phyloP scores from a whole-genome alignment of 1,140 invertebrate genomes.

The Hylaeus volcanicus region DNA sequence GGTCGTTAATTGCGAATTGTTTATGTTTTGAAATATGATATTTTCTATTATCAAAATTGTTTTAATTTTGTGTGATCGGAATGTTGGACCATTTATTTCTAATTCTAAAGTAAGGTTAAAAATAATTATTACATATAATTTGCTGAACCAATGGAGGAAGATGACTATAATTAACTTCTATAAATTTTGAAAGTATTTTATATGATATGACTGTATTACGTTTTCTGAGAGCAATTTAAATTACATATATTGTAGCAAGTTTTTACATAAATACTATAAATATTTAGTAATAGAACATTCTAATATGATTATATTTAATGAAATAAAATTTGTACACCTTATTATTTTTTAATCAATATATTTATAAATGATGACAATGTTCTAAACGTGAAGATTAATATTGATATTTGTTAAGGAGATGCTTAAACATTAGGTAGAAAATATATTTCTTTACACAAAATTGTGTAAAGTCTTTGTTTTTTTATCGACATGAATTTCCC shows the following conservation, averaged over 20 bases:
- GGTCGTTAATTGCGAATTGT: not conserved
- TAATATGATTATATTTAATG: constrained; percentile 3
- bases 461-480: constrained; percentile 5
- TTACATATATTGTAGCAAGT: not conserved
- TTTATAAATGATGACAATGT: constrained; percentile 1
- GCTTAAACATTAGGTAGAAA: constrained; percentile 20
- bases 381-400: constrained; percentile 7
- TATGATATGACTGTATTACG: not conserved
- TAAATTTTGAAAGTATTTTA: not conserved
- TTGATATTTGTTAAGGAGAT: constrained; percentile 12
- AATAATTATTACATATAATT: too few species aligned
- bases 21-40: not conserved
- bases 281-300: not conserved
- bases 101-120: too few species aligned
- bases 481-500: not conserved
- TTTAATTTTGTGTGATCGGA: too few species aligned
- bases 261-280: not conserved
- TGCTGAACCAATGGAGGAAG: too few species aligned
- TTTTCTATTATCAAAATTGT: not conserved
- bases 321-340: not conserved
- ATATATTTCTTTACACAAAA: constrained; percentile 33
- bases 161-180: not conserved
- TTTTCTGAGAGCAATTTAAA: not conserved
- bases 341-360: not conserved
- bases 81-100: too few species aligned